Conservation (phyloP, 35 echinoderm and acorn worm genomes). For the Ophioderma brevispina region DNA sequence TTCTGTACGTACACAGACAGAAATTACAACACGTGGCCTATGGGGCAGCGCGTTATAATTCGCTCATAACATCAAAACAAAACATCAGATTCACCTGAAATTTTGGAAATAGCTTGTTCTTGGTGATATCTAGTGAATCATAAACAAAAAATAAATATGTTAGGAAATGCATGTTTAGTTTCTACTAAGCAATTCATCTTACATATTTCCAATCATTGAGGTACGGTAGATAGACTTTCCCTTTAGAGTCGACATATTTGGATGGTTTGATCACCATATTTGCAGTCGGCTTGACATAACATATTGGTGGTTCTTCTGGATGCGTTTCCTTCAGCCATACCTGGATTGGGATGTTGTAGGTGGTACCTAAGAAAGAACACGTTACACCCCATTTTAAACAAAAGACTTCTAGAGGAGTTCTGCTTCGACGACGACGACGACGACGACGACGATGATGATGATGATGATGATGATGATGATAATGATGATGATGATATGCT, state of each 20-base stretch:
- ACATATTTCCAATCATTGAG: conserved; percentile 97
- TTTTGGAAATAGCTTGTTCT: no score
- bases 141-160: no score
- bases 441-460: neutral
- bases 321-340: conserved; percentile 91
- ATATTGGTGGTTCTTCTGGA: conserved; percentile 89
- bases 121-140: no score
- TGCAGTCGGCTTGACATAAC: conserved; percentile 80
- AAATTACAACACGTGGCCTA: no score
- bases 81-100: no score
- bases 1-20: no score
- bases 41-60: no score
- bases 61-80: no score
- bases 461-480: neutral
- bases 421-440: neutral
- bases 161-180: no score
- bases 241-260: conserved; percentile 84
- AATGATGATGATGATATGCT: neutral
- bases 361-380: conserved; percentile 56
- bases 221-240: conserved; percentile 87
- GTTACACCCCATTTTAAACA: neutral
- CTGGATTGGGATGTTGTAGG: conserved; percentile 90
- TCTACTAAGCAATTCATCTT: no score
- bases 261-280: conserved; percentile 92
- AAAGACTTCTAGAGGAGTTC: neutral